These are phyloP conservation scores for Melanogrammus aeglefinus DNA, from an alignment of 2,797 vertebrate species.

Conservation along the genomic window DNA sequence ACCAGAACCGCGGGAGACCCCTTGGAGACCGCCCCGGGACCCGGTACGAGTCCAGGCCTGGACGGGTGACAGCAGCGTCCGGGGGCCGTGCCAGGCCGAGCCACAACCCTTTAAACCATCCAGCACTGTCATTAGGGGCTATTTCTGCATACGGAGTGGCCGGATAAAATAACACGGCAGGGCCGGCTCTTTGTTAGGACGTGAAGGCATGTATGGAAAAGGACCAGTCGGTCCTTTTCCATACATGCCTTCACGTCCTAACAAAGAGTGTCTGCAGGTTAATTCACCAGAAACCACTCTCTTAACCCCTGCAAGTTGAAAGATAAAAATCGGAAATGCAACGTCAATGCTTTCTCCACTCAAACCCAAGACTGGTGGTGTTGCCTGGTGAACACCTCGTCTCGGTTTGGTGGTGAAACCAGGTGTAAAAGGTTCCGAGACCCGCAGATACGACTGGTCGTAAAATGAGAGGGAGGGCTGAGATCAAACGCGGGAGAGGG, in stretches of 20 bases:
- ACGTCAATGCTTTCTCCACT: not conserved
- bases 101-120: conserved; percentile 60
- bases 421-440: not conserved
- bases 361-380: not conserved
- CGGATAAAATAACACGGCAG: conserved; percentile 39
- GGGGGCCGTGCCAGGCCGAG: not conserved
- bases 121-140: conserved; percentile 56
- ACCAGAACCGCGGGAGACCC: not conserved
- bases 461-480: not conserved
- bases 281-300: not conserved
- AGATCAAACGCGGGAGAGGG: not conserved
- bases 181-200: not conserved
- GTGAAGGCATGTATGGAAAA: too few species aligned
- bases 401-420: not conserved
- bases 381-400: not conserved
- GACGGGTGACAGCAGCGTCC: not conserved
- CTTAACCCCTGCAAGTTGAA: not conserved
- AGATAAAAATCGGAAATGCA: not conserved
- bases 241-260: too few species aligned
- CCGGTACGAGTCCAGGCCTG: not conserved
- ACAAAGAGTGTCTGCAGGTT: not conserved
- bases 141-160: conserved; percentile 51
- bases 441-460: not conserved
- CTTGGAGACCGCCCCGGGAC: not conserved
- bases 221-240: too few species aligned